These are phyloP conservation scores for Thereva unica DNA, from an alignment of 2,888 invertebrate genomes.

Conservation along the genomic window DNA sequence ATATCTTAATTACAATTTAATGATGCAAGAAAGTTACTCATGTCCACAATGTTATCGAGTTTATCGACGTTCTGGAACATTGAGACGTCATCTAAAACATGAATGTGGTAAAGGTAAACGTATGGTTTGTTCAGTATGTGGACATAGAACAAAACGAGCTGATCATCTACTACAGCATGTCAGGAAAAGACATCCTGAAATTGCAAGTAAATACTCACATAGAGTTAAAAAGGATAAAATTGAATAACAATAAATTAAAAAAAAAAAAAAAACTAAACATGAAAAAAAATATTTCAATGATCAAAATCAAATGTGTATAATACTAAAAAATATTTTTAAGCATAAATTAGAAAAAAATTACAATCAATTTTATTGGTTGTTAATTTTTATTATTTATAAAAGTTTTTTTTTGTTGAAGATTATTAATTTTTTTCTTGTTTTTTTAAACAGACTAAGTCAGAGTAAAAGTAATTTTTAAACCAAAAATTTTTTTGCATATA, in stretches of 20 bases:
- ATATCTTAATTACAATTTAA: constrained; percentile 40
- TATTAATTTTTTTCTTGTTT: constrained; percentile 9
- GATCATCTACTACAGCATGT: constrained; percentile 63
- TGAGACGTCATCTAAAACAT: constrained; percentile 61
- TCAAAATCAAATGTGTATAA: constrained; percentile 4
- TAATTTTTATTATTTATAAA: neutral
- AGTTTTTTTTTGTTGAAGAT: constrained; percentile 8
- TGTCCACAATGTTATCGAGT: constrained; percentile 61
- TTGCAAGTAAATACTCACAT: constrained; percentile 53
- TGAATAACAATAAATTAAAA: neutral
- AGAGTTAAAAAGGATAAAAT: constrained; percentile 17
- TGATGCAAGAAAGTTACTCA: constrained; percentile 51
- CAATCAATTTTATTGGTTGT: neutral
- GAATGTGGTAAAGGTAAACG: constrained; percentile 62
- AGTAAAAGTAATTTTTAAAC: neutral
- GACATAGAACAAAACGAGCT: constrained; percentile 61
- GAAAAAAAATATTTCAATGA: neutral
- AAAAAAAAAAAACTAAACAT: constrained; percentile 5
- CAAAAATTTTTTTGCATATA: constrained; percentile 19
- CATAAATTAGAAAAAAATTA: neutral
- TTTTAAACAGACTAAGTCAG: constrained; percentile 13
- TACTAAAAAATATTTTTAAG: neutral
- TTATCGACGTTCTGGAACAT: constrained; percentile 62
- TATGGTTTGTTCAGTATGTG: constrained; percentile 61
- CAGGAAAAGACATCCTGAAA: constrained; percentile 59